Evolutionary conservation across 2,113 vertebrate species (phyloP).

Genomic region (Mormyrus iriodes): DNA sequence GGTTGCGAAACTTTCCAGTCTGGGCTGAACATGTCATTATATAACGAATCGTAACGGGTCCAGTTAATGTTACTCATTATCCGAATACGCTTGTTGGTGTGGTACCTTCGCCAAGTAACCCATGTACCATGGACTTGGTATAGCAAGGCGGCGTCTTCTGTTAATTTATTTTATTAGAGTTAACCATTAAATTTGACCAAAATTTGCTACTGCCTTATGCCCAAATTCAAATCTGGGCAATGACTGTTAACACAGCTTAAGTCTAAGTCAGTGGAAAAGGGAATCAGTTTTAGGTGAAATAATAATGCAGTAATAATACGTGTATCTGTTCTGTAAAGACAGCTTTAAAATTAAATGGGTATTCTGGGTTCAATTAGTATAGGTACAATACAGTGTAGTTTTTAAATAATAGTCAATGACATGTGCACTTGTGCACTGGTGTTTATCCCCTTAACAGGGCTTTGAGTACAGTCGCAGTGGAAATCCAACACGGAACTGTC

Average conservation of each 20-base stretch:
- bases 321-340: neutral
- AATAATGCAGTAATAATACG: neutral
- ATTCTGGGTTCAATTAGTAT: neutral
- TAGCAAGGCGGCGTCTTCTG: neutral
- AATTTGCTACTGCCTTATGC: neutral
- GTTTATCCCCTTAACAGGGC: slow-evolving; percentile 54
- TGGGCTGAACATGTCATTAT: neutral
- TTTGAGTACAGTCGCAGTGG: slow-evolving; percentile 86
- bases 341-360: neutral
- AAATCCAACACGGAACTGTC: slow-evolving; percentile 81
- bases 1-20: neutral
- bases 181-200: neutral
- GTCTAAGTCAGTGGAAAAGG: neutral
- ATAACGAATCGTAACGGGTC: neutral
- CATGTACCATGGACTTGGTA: neutral
- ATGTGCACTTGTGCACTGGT: neutral
- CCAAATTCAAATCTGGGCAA: neutral
- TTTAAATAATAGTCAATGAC: neutral
- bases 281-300: neutral
- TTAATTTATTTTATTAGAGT: neutral
- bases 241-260: neutral
- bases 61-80: neutral
- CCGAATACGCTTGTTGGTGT: neutral
- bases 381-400: neutral
- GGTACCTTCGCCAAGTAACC: neutral